These are phyloP conservation scores for Naja naja DNA, from an alignment of 2,113 vertebrate genomes.

Conservation along the genomic window DNA sequence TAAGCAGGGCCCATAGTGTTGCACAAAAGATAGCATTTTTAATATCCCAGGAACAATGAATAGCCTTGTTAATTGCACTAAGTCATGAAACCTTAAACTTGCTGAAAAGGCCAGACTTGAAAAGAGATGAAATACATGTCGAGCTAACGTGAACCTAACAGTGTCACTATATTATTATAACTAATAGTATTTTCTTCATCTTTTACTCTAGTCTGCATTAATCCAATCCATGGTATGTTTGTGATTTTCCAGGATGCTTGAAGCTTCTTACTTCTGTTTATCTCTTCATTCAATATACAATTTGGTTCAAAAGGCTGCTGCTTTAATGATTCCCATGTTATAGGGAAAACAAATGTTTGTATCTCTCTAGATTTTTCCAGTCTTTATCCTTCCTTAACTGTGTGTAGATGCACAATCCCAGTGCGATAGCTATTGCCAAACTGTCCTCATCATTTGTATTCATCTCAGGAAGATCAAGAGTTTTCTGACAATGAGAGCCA, in stretches of 20 bases:
- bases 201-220: neutral
- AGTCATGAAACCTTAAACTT: neutral
- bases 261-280: accelerated
- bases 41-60: neutral
- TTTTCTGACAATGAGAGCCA: conserved; percentile 4
- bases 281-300: accelerated
- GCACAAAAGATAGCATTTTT: neutral
- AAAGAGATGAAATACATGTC: neutral
- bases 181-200: neutral
- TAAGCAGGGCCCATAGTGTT: neutral
- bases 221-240: accelerated
- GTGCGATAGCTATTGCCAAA: neutral
- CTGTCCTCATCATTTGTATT: accelerated
- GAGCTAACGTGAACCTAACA: neutral
- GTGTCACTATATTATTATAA: neutral
- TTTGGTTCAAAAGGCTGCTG: neutral
- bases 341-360: accelerated
- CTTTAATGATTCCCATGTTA: accelerated
- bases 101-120: neutral
- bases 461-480: neutral
- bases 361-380: accelerated
- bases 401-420: accelerated
- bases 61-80: neutral
- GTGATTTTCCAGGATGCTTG: accelerated
- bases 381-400: conserved; percentile 27